Percentiles rank a stretch among this genome's conserved stretches.
These are phyloP conservation scores for Syngnathoides biaculeatus DNA, from an alignment of 2,113 vertebrate species.

Conservation along the genomic window DNA sequence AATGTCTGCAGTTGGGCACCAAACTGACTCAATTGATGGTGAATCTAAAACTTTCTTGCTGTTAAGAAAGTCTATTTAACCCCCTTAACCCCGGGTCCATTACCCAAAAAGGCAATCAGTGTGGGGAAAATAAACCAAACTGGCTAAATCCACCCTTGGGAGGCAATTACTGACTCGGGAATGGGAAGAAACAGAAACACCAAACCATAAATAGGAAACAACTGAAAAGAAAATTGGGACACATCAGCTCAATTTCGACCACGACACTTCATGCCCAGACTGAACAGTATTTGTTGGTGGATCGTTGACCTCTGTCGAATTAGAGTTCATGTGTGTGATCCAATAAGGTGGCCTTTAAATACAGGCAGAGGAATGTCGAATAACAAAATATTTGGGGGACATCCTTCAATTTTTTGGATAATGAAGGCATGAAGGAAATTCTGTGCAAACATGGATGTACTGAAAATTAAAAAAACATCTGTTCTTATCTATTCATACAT, in stretches of 20 bases:
- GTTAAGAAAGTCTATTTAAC: not conserved
- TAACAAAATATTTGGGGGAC: not conserved
- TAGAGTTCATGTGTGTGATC: not conserved
- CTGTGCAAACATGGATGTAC: not conserved
- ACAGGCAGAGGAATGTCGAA: not conserved
- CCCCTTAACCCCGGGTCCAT: not conserved
- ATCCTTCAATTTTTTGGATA: not conserved
- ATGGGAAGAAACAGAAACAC: not conserved
- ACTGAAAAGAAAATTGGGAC: not conserved
- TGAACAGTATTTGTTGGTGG: not conserved
- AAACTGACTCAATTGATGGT: not conserved
- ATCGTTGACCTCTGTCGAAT: not conserved
- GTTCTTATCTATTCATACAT: not conserved
- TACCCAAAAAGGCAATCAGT: conserved; percentile 4
- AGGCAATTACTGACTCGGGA: not conserved
- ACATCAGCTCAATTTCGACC: not conserved
- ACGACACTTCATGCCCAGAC: not conserved
- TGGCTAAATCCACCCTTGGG: not conserved
- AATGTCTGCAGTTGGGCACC: not conserved
- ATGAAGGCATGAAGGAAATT: not conserved
- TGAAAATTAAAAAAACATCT: not conserved
- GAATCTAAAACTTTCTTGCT: not conserved
- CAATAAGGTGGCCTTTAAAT: not conserved
- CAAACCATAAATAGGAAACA: not conserved
- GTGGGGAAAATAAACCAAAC: not conserved